A percentile compares a stretch with the other conserved stretches of the same genome.
These are phyloP conservation scores for Orestias chungarensis DNA, from an alignment of 2,797 vertebrate genomes.

Conservation along the genomic window DNA sequence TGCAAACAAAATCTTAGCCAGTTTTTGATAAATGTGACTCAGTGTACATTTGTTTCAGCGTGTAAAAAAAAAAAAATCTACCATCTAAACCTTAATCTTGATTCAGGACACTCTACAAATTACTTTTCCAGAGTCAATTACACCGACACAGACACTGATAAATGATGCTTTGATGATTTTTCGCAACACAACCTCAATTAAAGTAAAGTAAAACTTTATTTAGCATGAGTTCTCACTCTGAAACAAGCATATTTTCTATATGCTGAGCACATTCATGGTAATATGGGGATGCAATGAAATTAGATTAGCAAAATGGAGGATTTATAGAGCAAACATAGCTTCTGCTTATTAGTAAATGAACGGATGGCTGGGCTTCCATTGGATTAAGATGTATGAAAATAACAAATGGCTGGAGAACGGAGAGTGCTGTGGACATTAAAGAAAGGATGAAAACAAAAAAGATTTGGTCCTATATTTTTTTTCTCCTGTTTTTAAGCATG, in stretches of 20 bases:
- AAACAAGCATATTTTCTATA: background rate
- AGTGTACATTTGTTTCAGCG: background rate
- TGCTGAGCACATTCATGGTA: background rate
- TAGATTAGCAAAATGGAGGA: background rate
- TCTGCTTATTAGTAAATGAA: background rate
- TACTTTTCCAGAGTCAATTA: constrained; percentile 8
- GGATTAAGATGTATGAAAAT: background rate
- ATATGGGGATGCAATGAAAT: background rate
- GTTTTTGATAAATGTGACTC: background rate
- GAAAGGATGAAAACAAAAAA: background rate
- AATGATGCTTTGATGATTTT: background rate
- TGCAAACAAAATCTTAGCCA: background rate
- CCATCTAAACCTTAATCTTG: constrained; percentile 4
- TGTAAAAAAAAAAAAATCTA: background rate
- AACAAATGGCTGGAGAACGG: background rate
- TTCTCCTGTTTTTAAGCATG: too few relatives aligned
- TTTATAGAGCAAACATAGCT: background rate
- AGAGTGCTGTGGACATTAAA: background rate
- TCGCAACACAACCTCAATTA: background rate
- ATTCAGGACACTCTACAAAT: constrained; percentile 5
- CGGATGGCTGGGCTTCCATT: too few relatives aligned
- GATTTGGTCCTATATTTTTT: too few relatives aligned
- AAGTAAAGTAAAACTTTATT: background rate
- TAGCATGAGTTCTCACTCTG: too few relatives aligned
- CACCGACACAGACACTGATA: background rate